These are phyloP conservation scores for Drosophila leonis DNA, from an alignment of 2,888 invertebrate genomes.

Conservation along the genomic window DNA sequence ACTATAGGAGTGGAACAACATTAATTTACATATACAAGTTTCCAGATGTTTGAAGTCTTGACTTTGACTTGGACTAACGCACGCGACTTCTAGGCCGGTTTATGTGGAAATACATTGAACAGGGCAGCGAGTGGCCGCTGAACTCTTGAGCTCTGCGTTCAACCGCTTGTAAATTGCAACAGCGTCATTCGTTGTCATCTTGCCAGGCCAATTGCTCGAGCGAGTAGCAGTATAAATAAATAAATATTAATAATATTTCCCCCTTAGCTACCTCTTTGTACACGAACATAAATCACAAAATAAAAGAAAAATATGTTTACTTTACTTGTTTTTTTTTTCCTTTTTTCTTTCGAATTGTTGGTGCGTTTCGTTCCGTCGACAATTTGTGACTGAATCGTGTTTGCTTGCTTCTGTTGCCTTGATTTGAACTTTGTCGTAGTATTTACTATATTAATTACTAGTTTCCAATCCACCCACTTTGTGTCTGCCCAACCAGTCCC, in stretches of 20 bases:
- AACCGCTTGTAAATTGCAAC: constrained; percentile 32
- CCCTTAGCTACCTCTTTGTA: constrained; percentile 19
- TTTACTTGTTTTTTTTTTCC: too few species aligned
- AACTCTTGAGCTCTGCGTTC: constrained; percentile 23
- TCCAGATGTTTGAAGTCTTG: constrained; percentile 32
- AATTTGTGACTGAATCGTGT: constrained; percentile 44
- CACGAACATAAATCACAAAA: constrained; percentile 2
- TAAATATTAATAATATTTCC: constrained; percentile 7
- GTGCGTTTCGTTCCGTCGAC: constrained; percentile 45
- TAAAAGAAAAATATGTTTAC: constrained; percentile 2
- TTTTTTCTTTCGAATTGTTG: constrained; percentile 5
- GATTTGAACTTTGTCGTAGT: constrained; percentile 49
- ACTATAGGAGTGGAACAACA: too few species aligned
- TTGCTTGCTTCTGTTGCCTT: constrained; percentile 22
- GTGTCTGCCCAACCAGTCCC: constrained; percentile 29
- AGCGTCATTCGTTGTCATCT: constrained; percentile 53
- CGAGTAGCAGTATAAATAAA: constrained; percentile 22
- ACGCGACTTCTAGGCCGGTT: constrained; percentile 43
- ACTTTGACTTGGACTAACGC: constrained; percentile 63
- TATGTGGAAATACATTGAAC: constrained; percentile 8
- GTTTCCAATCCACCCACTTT: constrained; percentile 33
- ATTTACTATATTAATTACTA: constrained; percentile 53
- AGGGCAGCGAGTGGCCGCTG: background rate
- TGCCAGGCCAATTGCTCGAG: constrained; percentile 64
- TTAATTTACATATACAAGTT: background rate